These are phyloP conservation scores for Nyctibius grandis DNA, from an alignment of 2,797 vertebrate species.

Conservation along the genomic window DNA sequence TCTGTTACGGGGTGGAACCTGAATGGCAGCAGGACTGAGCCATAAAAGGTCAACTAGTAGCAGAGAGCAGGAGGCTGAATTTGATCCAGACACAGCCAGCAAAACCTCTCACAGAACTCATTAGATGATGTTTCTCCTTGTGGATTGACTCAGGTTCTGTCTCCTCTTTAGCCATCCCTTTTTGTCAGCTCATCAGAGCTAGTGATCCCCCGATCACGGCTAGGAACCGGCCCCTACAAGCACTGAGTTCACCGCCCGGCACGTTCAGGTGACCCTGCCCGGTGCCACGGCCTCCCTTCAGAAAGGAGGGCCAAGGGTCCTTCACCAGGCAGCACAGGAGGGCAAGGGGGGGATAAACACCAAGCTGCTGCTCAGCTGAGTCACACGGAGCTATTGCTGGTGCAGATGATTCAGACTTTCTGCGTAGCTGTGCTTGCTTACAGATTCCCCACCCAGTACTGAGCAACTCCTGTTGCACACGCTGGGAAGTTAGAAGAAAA, in stretches of 20 bases:
- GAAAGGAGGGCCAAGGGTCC: background rate
- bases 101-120: background rate
- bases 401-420: background rate
- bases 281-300: no score
- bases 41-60: background rate
- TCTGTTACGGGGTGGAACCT: background rate
- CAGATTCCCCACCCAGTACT: background rate
- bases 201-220: background rate
- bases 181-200: background rate
- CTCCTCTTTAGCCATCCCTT: background rate
- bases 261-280: accelerated
- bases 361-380: background rate
- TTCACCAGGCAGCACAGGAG: background rate
- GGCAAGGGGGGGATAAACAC: no score
- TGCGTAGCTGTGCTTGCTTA: background rate
- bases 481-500: background rate
- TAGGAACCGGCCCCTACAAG: no score
- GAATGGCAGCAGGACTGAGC: background rate
- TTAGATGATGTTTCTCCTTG: background rate
- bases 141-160: background rate
- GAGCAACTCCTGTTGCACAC: background rate
- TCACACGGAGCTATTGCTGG: background rate
- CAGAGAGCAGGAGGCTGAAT: background rate
- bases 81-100: background rate
- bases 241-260: accelerated